A percentile compares a stretch with the other conserved stretches of the same genome.
Conservation (phyloP, 2,113 vertebrate genomes). For the Rostratula benghalensis region DNA sequence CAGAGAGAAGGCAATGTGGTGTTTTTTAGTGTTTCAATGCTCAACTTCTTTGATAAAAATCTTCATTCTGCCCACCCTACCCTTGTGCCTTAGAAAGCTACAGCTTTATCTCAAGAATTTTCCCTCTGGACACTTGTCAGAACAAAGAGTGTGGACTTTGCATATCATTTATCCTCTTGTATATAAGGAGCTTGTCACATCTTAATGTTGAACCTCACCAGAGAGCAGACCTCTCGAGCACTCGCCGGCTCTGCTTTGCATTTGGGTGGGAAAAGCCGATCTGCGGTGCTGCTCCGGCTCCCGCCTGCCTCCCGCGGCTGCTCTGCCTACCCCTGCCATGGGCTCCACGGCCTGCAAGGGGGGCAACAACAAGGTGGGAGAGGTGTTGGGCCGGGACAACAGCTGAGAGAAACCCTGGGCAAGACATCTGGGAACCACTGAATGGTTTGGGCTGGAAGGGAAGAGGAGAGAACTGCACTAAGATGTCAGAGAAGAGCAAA, state of each 20-base stretch:
- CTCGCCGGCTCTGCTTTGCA: constrained; percentile 35
- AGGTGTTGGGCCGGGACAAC: not conserved
- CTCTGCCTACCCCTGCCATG: not conserved
- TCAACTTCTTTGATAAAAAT: constrained; percentile 66
- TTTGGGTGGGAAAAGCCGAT: constrained; percentile 42
- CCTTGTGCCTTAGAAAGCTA: constrained; percentile 52
- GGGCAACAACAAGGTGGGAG: accelerated
- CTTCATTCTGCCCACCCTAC: constrained; percentile 68
- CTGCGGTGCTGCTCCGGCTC: not conserved
- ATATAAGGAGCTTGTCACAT: constrained; percentile 73
- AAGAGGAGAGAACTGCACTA: not conserved
- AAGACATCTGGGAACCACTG: not conserved
- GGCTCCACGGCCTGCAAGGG: accelerated
- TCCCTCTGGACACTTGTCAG: constrained; percentile 70
- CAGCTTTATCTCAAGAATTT: constrained; percentile 70
- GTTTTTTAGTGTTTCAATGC: not conserved
- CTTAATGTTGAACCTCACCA: constrained; percentile 72
- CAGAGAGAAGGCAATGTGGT: not conserved
- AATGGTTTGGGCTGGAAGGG: too few species aligned
- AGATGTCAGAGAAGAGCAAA: not conserved
- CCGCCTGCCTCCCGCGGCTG: not conserved
- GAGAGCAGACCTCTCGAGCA: constrained; percentile 64
- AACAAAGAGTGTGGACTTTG: constrained; percentile 73
- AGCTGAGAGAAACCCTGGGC: not conserved
- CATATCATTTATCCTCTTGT: constrained; percentile 72